Evolutionary conservation across 35 echinoderm and acorn worm genomes (phyloP).

Genomic region (Holothuria glaberrima): DNA sequence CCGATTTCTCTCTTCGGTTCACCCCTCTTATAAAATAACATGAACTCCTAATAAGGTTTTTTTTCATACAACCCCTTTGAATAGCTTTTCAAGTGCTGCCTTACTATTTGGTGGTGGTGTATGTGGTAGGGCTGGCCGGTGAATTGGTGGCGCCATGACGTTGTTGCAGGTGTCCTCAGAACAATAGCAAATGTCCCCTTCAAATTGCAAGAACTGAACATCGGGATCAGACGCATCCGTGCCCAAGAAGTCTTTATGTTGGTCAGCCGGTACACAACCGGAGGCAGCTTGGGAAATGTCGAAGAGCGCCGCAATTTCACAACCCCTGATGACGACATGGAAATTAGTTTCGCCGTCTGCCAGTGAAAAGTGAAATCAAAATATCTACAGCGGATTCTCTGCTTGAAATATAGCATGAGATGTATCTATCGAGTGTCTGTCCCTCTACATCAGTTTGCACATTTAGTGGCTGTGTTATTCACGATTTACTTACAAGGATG

Average conservation of each 20-base stretch:
- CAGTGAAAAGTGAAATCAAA: background rate
- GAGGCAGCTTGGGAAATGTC: no score
- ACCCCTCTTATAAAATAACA: no score
- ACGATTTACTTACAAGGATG: no score
- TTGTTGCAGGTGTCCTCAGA: background rate
- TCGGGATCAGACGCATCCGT: background rate
- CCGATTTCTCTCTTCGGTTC: no score
- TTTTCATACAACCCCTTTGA: no score
- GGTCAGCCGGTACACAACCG: background rate
- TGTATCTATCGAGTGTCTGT: no score
- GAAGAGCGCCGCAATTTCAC: background rate
- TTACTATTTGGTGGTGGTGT: conserved; percentile 27
- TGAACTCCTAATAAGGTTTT: no score
- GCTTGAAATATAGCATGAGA: no score
- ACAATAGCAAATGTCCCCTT: conserved; percentile 7
- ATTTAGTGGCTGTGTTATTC: no score
- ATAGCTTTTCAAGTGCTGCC: no score
- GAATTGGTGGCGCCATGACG: conserved; percentile 10
- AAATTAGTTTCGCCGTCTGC: background rate
- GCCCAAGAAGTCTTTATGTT: background rate
- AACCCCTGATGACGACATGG: conserved; percentile 6
- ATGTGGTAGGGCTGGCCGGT: background rate
- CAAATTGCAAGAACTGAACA: background rate
- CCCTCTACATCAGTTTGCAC: no score
- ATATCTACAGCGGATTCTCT: background rate